Conservation (phyloP, 1,140 invertebrate species). For the Drosophila ambigua region DNA sequence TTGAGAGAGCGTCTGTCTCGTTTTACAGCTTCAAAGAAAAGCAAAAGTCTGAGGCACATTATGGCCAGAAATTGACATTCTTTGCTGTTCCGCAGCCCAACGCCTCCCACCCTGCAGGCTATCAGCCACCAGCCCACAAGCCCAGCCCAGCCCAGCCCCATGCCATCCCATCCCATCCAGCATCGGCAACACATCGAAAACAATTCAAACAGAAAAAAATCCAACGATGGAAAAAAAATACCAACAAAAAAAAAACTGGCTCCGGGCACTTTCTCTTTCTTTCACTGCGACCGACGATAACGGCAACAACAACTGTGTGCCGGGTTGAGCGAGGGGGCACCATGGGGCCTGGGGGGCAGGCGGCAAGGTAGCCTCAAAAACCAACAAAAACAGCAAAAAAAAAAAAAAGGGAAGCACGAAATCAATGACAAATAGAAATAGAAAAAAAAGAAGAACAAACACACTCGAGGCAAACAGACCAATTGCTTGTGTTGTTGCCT, state of each 20-base stretch:
- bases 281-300: conserved; percentile 70
- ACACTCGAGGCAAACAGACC: conserved; percentile 64
- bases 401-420: conserved; percentile 68
- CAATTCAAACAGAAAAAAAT: conserved; percentile 68
- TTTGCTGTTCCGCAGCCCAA: conserved; percentile 47
- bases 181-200: conserved; percentile 52
- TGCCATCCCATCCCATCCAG: conserved; percentile 26
- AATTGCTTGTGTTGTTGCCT: conserved; percentile 67
- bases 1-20: conserved; percentile 59
- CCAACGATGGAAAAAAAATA: conserved; percentile 41
- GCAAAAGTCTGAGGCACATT: conserved; percentile 77
- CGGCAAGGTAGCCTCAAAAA: not conserved
- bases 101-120: not conserved
- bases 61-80: conserved; percentile 82
- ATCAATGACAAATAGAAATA: conserved; percentile 62
- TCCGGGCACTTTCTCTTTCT: conserved; percentile 81
- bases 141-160: not conserved
- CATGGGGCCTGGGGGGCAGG: conserved; percentile 4
- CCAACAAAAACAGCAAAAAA: conserved; percentile 17
- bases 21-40: conserved; percentile 81
- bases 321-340: not conserved
- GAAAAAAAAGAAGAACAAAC: conserved; percentile 5
- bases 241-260: conserved; percentile 68
- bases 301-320: conserved; percentile 26
- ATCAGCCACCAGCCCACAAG: not conserved